Evolutionary conservation across 2,113 vertebrate species (phyloP).

Genomic region (Nanger granti): DNA sequence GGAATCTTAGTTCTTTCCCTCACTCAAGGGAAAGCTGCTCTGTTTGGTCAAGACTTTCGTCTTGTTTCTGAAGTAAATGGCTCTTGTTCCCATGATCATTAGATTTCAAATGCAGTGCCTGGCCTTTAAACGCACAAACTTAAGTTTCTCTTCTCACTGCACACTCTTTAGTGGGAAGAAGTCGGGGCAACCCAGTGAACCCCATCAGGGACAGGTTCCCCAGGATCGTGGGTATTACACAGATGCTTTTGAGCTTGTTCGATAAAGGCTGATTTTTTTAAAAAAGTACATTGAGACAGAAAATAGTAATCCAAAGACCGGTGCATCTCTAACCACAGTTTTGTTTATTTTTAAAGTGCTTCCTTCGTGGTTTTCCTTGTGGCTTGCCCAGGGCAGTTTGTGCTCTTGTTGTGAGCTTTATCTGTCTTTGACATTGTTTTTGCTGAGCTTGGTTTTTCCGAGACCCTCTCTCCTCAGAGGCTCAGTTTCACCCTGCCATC

Average conservation of each 20-base stretch:
- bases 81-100: not conserved
- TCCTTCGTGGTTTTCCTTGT: slow-evolving; percentile 52
- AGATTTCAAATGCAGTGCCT: not conserved
- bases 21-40: not conserved
- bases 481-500: not conserved
- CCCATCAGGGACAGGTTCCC: not conserved
- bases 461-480: slow-evolving; percentile 35
- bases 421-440: slow-evolving; percentile 28
- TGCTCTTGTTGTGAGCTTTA: not conserved
- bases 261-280: not conserved
- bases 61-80: not conserved
- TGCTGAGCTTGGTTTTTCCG: slow-evolving; percentile 52
- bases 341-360: slow-evolving; percentile 49
- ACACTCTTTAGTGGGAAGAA: not conserved
- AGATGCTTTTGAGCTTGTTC: not conserved
- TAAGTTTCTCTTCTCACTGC: not conserved
- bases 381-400: not conserved
- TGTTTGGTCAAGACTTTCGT: not conserved
- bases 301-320: not conserved
- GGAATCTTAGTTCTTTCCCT: not conserved
- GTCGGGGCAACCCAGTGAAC: not conserved
- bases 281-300: not conserved
- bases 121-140: not conserved
- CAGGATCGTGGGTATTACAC: not conserved
- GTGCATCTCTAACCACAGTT: slow-evolving; percentile 7